Evolutionary conservation across 2,888 invertebrate species (phyloP), one percentile per base, ranked within the genome.

Genomic region (Schizotus pectinicornis): DNA sequence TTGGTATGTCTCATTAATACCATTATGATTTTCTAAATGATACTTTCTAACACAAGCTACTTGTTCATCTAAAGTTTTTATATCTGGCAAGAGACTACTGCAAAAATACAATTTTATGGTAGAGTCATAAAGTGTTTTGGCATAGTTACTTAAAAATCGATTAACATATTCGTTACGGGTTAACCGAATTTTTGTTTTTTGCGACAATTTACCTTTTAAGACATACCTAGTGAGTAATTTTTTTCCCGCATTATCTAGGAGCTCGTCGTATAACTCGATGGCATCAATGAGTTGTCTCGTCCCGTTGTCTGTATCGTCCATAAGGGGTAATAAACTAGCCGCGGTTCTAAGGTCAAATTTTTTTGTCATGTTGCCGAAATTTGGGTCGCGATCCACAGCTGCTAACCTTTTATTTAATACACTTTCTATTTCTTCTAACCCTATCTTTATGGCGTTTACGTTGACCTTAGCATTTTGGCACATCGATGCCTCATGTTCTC

Each of bases 261-360:
- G 37, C 1, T 7, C 36, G 31, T 60, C 50, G 41, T 69, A 64
- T 45, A 64, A 62, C 34, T 59, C 56, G 32, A 63, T 67, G 13
- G 63, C 56, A 62, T 69, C 66, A 46, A 67, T 67, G 11, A 67
- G 38, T 31, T 65, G 65, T 45, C 64, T 64, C 7, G 61, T 61
- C 7, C 39, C 46, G 13, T 52, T 39, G 41, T 68, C 67, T 7
- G 53, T 39, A 35, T 46, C 61, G 49, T 67, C 37, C 52, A 62
- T 61, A 39, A 56, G 14, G 9, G 65, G 64, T 8, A 65, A 36
- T 37, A 65, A 50, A 36, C 35, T 37, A 35, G 61, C 35, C 31
- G 65, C 67, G 6, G 56, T 63, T 51, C 48, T 57, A 32, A 68
- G 53, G 48, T 64, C 60, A 59, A 68, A 64, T 59, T 62, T 64